phyloP scores from a whole-genome alignment of 2,797 vertebrate genomes.

The Melanogrammus aeglefinus region DNA sequence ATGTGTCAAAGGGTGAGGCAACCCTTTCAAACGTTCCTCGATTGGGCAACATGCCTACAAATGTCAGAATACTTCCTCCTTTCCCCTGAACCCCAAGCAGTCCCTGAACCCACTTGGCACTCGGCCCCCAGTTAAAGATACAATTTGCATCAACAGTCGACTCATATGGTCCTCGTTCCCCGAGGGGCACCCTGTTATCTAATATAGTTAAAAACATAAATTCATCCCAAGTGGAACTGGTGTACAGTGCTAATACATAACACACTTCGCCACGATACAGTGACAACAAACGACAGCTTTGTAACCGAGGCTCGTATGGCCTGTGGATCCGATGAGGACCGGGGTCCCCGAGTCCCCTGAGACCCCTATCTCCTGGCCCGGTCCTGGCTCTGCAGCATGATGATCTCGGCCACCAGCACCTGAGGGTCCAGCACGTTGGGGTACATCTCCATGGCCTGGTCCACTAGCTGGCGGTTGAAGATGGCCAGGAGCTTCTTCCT shows the following conservation, averaged over 20 bases:
- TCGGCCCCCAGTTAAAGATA: constrained; percentile 42
- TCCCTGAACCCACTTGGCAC: too few species aligned
- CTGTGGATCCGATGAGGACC: not conserved
- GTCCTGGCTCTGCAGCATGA: constrained; percentile 65
- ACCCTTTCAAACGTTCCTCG: not conserved
- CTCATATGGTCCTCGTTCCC: constrained; percentile 13
- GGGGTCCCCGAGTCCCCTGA: not conserved
- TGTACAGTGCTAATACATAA: not conserved
- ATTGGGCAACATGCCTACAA: not conserved
- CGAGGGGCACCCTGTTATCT: constrained; percentile 11
- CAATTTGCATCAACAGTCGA: constrained; percentile 62
- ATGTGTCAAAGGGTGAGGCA: not conserved
- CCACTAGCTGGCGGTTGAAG: constrained; percentile 69
- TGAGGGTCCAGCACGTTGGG: constrained; percentile 69
- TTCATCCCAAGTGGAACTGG: constrained; percentile 2
- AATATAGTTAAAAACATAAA: constrained; percentile 3
- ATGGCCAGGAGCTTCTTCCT: constrained; percentile 72
- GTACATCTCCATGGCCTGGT: constrained; percentile 69
- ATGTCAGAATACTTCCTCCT: too few species aligned
- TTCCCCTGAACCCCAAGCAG: too few species aligned
- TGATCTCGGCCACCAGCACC: constrained; percentile 67
- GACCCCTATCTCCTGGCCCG: constrained; percentile 30
- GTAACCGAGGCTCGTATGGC: constrained; percentile 2
- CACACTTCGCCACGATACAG: constrained; percentile 50
- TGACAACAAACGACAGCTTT: constrained; percentile 35